Conservation (phyloP, 2,797 vertebrate species). For the Nothura maculosa region DNA sequence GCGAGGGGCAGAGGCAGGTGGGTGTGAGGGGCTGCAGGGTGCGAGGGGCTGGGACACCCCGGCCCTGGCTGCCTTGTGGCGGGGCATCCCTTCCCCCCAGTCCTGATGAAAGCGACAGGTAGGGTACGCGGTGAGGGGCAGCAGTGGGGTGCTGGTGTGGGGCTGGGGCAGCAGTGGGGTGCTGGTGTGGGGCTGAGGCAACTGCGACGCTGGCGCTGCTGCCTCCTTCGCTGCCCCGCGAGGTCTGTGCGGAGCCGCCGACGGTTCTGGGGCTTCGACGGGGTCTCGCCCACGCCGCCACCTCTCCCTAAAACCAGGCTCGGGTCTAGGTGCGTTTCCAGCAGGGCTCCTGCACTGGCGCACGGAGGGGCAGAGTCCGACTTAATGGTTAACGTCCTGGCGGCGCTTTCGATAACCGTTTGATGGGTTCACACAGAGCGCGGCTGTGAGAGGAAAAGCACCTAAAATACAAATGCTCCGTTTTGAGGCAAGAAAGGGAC, state of each 20-base stretch:
- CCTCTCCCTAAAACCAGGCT: background rate
- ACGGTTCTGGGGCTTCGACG: background rate
- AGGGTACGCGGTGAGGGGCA: no score
- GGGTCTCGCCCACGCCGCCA: background rate
- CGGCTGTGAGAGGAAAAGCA: conserved; percentile 74
- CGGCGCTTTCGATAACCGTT: conserved; percentile 29
- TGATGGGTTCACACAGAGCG: conserved; percentile 39
- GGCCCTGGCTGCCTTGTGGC: background rate
- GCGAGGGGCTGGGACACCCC: background rate
- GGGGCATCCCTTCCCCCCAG: no score
- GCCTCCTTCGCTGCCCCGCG: no score
- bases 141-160: no score
- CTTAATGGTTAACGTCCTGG: conserved; percentile 65
- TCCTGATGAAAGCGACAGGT: no score
- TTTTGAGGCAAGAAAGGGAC: conserved; percentile 23
- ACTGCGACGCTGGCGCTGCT: no score
- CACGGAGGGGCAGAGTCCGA: background rate
- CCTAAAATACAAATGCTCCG: conserved; percentile 53
- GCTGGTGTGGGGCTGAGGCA: no score
- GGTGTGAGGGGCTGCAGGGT: background rate
- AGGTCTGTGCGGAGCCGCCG: no score
- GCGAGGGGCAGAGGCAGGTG: background rate
- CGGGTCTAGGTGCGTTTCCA: background rate
- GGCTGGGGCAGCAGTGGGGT: no score
- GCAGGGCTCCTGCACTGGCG: background rate